Evolutionary conservation across 2,113 vertebrate species (phyloP).

Genomic region (Proterorhinus semilunaris): DNA sequence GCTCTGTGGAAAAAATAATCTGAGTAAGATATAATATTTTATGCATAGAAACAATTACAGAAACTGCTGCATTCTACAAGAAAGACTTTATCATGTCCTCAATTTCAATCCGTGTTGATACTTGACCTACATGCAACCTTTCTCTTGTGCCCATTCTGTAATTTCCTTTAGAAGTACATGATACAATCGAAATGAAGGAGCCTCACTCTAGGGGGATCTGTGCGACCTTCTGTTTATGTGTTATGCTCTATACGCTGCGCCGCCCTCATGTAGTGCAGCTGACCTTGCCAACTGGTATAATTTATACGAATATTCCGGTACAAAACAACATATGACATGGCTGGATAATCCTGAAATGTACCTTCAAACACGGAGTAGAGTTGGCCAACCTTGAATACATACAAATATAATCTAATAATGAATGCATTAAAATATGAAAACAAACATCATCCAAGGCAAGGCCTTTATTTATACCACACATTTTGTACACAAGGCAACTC

Average conservation of each 20-base stretch:
- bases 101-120: neutral
- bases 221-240: neutral
- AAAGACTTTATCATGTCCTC: too few relatives aligned
- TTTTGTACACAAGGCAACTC: too few relatives aligned
- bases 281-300: neutral
- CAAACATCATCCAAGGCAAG: too few relatives aligned
- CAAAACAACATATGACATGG: slow-evolving; percentile 12
- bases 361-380: neutral
- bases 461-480: too few relatives aligned
- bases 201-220: neutral
- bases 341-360: neutral
- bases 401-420: neutral
- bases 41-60: neutral
- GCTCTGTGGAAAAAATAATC: neutral
- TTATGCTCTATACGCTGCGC: neutral
- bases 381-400: neutral
- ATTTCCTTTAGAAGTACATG: neutral
- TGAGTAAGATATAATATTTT: neutral
- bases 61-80: too few relatives aligned
- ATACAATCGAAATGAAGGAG: neutral
- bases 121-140: neutral
- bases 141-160: neutral
- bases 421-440: too few relatives aligned
- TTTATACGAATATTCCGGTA: slow-evolving; percentile 6
- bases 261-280: slow-evolving; percentile 14